phyloP scores from a whole-genome alignment of 2,888 invertebrate genomes.

The Apantesis nais region DNA sequence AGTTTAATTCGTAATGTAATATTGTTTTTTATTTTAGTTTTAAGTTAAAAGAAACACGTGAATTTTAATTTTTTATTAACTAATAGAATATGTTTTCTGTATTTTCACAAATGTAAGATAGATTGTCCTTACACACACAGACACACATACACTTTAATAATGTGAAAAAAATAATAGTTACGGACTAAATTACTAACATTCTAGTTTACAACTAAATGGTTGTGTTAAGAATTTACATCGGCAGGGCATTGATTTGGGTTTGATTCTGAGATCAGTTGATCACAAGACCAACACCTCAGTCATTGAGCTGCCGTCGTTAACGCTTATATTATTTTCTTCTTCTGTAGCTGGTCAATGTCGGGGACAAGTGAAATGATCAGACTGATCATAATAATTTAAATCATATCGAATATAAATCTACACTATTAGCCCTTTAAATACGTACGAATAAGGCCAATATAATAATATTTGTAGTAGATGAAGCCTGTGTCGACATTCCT shows the following conservation, averaged over 20 bases:
- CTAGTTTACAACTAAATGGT: neutral
- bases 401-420: constrained; percentile 16
- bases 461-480: neutral
- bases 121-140: too few species aligned
- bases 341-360: neutral
- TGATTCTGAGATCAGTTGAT: neutral
- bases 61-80: neutral
- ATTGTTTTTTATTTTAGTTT: neutral
- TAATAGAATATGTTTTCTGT: neutral
- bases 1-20: too few species aligned
- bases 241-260: neutral
- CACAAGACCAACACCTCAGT: neutral
- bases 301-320: neutral
- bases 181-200: too few species aligned
- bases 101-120: neutral
- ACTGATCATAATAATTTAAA: constrained; percentile 8
- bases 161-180: neutral
- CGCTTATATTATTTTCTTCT: neutral
- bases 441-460: constrained; percentile 4
- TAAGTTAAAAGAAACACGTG: neutral
- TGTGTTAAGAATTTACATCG: neutral
- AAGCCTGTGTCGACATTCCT: neutral
- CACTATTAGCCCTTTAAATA: constrained; percentile 2
- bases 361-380: neutral
- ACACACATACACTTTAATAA: neutral